These are phyloP conservation scores for Dermolepida albohirtum DNA, from an alignment of 2,888 invertebrate genomes.

Conservation along the genomic window DNA sequence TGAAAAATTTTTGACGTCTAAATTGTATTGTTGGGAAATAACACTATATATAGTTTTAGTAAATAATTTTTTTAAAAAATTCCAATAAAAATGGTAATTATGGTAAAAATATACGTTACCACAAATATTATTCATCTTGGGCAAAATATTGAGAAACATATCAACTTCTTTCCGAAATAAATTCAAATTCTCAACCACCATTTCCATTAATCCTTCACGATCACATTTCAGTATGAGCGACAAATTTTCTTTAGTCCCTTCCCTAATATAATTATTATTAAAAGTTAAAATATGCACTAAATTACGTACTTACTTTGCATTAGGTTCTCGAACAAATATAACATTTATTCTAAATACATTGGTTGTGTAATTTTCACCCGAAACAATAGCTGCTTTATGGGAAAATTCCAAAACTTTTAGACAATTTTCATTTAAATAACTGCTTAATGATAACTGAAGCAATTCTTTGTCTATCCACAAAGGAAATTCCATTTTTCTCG, in stretches of 20 bases:
- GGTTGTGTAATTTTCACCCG: conserved; percentile 59
- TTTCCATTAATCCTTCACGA: conserved; percentile 48
- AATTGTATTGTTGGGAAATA: no score
- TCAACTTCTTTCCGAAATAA: conserved; percentile 65
- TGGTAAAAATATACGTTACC: conserved; percentile 50
- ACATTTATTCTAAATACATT: conserved; percentile 52
- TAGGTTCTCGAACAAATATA: no score
- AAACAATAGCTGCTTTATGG: conserved; percentile 54
- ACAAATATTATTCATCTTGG: conserved; percentile 63
- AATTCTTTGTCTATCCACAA: conserved; percentile 54
- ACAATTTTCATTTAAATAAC: conserved; percentile 49
- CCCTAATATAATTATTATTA: no score
- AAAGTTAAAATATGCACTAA: no score
- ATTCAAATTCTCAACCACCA: conserved; percentile 63
- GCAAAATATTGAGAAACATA: conserved; percentile 64
- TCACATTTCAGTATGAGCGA: no score
- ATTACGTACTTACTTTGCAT: no score
- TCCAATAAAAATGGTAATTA: no score
- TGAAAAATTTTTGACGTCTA: no score
- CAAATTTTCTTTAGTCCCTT: no score
- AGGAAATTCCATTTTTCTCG: conserved; percentile 51
- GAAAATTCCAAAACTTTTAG: conserved; percentile 52
- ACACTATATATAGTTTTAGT: no score
- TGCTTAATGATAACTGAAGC: conserved; percentile 53
- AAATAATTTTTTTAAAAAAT: no score